Percentiles rank a stretch among this genome's conserved stretches.
Evolutionary conservation across 2,113 vertebrate genomes (phyloP).

Genomic region (Ptyas mucosa): DNA sequence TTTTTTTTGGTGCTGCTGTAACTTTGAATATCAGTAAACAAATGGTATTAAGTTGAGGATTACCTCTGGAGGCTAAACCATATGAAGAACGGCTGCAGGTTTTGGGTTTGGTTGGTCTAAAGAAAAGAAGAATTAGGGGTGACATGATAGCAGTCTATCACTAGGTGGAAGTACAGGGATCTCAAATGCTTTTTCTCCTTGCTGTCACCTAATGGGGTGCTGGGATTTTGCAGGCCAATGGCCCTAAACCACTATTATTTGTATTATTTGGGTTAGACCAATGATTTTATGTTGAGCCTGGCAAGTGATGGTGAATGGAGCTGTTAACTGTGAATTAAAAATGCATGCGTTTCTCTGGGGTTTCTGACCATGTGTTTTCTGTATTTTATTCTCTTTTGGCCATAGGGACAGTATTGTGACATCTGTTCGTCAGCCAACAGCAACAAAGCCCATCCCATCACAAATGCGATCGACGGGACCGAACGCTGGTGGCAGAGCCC

Average conservation of each 20-base stretch:
- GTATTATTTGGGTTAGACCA: neutral
- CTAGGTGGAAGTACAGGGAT: neutral
- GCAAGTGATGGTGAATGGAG: neutral
- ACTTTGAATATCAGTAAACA: no score
- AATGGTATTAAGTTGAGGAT: no score
- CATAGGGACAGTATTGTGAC: constrained; percentile 96
- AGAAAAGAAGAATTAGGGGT: no score
- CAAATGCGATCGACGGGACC: constrained; percentile 92
- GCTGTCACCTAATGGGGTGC: neutral
- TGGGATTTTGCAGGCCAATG: neutral
- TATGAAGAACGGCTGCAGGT: no score
- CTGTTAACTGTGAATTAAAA: neutral
- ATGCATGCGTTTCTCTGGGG: neutral
- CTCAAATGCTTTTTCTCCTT: neutral
- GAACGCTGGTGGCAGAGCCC: constrained; percentile 99
- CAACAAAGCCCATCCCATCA: constrained; percentile 88
- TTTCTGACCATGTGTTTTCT: fast-evolving
- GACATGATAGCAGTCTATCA: no score
- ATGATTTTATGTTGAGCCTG: neutral
- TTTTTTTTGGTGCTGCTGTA: no score
- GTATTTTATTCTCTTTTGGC: neutral
- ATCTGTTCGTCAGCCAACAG: constrained; percentile 80
- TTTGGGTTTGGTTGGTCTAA: no score
- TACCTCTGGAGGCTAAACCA: no score
- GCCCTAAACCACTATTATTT: neutral